A percentile compares a stretch with the other conserved stretches of the same genome.
Conservation (phyloP, 1,140 invertebrate species). For the Papilio machaon region DNA sequence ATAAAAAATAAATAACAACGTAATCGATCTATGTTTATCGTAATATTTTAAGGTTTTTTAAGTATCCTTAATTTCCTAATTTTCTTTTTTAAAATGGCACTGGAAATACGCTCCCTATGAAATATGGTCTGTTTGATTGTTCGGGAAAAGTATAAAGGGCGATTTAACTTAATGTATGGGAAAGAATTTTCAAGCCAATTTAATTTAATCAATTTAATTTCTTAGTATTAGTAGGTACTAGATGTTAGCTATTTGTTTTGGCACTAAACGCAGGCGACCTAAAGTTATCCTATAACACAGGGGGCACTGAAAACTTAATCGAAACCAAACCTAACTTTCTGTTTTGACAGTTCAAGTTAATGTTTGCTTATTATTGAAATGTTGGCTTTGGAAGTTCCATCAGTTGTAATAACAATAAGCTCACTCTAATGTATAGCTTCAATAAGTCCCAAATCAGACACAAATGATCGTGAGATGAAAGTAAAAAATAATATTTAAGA, state of each 20-base stretch:
- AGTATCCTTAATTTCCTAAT: too few relatives aligned
- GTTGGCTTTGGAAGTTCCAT: constrained; percentile 2
- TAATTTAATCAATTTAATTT: neutral
- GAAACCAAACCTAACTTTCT: neutral
- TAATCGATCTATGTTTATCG: too few relatives aligned
- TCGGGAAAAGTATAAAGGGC: neutral
- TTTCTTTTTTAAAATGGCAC: too few relatives aligned
- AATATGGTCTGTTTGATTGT: neutral
- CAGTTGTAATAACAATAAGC: constrained; percentile 12
- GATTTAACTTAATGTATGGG: neutral
- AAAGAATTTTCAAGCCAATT: neutral
- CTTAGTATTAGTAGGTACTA: neutral
- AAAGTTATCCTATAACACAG: neutral
- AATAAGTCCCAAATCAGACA: neutral
- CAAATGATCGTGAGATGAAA: neutral
- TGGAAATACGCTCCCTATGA: too few relatives aligned
- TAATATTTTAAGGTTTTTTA: too few relatives aligned
- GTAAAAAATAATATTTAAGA: neutral
- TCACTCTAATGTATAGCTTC: neutral
- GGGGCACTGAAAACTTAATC: neutral
- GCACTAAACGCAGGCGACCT: neutral
- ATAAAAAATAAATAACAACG: neutral
- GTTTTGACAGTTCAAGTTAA: constrained; percentile 23
- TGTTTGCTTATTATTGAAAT: neutral
- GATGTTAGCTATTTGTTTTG: neutral